A percentile compares a stretch with the other conserved stretches of the same genome.
phyloP scores from a whole-genome alignment of 2,888 invertebrate genomes.

The Quadriops clusia region DNA sequence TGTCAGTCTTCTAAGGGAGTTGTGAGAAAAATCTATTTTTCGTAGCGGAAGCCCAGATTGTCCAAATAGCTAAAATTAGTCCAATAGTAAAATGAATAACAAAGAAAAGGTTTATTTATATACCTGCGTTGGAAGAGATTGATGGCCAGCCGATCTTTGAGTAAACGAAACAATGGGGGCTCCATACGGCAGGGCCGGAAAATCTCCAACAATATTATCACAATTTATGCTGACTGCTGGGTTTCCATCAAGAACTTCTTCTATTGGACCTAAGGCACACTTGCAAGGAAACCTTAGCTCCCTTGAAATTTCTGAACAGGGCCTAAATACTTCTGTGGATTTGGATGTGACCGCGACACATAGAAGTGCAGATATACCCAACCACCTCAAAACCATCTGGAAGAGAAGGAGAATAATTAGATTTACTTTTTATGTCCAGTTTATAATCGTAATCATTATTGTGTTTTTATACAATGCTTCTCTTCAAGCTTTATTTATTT shows the following conservation, averaged over 20 bases:
- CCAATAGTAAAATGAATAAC: constrained; percentile 7
- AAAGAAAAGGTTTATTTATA: constrained; percentile 1
- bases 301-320: constrained; percentile 66
- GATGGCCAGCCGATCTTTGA: constrained; percentile 70
- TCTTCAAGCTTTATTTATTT: no score
- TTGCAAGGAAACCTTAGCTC: constrained; percentile 66
- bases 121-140: constrained; percentile 67
- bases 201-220: constrained; percentile 69
- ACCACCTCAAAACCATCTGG: no score
- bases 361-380: no score
- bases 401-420: no score
- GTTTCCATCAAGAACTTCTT: constrained; percentile 34
- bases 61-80: constrained; percentile 49
- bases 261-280: constrained; percentile 40
- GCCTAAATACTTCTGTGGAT: constrained; percentile 30
- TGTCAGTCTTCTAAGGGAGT: constrained; percentile 65
- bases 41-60: constrained; percentile 60
- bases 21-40: constrained; percentile 70
- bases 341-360: no score
- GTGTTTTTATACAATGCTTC: no score
- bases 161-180: constrained; percentile 71
- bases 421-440: no score
- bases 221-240: constrained; percentile 64
- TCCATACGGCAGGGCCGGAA: constrained; percentile 62
- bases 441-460: no score